phyloP scores from a whole-genome alignment of 2,888 invertebrate genomes.

The Scaptomyza tumidula region DNA sequence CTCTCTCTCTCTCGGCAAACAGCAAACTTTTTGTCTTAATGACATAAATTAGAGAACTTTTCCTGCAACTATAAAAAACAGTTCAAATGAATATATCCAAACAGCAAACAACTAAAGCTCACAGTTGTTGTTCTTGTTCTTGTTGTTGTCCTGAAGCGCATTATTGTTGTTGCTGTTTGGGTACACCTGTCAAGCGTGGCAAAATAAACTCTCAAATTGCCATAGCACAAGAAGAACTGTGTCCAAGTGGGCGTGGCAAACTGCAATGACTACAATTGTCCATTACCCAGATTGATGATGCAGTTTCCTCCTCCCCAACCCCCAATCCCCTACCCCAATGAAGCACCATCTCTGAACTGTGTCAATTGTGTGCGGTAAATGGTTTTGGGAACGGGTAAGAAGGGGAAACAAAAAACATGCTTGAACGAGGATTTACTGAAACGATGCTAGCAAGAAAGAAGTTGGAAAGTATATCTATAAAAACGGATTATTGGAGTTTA shows the following conservation, averaged over 20 bases:
- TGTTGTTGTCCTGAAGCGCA: conserved; percentile 46
- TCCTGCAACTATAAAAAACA: conserved; percentile 32
- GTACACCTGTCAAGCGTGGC: conserved; percentile 48
- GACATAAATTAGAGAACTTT: conserved; percentile 70
- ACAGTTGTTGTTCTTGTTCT: background rate
- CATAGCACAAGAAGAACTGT: conserved; percentile 2
- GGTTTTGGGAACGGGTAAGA: background rate
- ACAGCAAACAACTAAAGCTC: conserved; percentile 25
- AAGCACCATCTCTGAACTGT: conserved; percentile 42
- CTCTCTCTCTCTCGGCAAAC: no score
- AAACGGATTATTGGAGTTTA: background rate
- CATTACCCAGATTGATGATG: conserved; percentile 65
- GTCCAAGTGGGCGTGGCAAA: conserved; percentile 38
- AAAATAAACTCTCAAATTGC: conserved; percentile 39
- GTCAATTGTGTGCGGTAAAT: conserved; percentile 48
- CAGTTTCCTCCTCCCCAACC: background rate
- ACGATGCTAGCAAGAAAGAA: no score
- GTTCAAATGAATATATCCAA: conserved; percentile 28
- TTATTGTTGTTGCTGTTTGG: conserved; percentile 51
- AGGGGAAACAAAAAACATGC: background rate
- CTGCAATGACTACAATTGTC: conserved; percentile 28
- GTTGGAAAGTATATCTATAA: background rate
- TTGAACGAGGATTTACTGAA: background rate
- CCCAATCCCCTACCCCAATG: background rate
- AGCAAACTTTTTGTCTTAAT: conserved; percentile 56